Percentiles rank a stretch among this genome's conserved stretches.
These are phyloP conservation scores for Diplazon laetatorius DNA, from an alignment of 2,888 invertebrate genomes.

Conservation along the genomic window DNA sequence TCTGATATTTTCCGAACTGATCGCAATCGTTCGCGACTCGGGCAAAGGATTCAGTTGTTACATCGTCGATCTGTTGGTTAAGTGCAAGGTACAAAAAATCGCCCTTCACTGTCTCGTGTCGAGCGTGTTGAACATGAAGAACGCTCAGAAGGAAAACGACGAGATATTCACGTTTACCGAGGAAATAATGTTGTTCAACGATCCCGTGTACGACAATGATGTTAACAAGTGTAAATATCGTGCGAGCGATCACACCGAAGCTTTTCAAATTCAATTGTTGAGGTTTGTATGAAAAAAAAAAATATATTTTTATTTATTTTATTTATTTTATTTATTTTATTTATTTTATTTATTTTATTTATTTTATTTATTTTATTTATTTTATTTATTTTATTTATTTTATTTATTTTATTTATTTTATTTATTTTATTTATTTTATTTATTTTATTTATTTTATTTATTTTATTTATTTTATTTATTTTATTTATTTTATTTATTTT, in stretches of 20 bases:
- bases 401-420: no score
- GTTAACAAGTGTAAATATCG: constrained; percentile 84
- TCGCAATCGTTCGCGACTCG: constrained; percentile 89
- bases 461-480: no score
- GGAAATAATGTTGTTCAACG: constrained; percentile 89
- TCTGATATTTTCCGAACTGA: constrained; percentile 88
- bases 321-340: no score
- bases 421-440: no score
- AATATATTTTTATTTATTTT: no score
- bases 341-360: no score
- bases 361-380: no score
- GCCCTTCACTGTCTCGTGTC: constrained; percentile 91
- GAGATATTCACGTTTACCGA: constrained; percentile 87
- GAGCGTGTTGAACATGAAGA: constrained; percentile 86
- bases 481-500: no score
- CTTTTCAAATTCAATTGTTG: constrained; percentile 87
- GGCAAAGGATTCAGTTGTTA: constrained; percentile 90
- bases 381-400: no score
- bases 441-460: no score
- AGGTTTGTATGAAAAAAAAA: constrained; percentile 83
- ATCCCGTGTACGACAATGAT: constrained; percentile 83
- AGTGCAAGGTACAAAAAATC: constrained; percentile 93
- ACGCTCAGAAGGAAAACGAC: constrained; percentile 81
- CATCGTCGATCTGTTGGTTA: constrained; percentile 88
- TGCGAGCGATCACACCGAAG: constrained; percentile 86